Evolutionary conservation across 1,140 invertebrate genomes (phyloP), one percentile per base, ranked within the genome.

Genomic region (Pogonognathellus flavescens): DNA sequence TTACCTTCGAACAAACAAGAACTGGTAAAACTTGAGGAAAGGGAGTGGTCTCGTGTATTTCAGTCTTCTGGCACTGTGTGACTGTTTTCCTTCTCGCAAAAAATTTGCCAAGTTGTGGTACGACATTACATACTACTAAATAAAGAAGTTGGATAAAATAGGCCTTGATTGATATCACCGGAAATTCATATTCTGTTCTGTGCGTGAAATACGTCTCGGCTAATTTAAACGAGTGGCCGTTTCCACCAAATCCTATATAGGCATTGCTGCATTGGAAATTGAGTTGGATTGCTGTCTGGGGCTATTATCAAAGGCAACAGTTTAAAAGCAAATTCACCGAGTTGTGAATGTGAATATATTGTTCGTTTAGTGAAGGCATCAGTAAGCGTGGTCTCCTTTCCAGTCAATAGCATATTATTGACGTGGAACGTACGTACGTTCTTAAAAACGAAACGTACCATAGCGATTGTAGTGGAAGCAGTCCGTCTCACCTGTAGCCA

Each of bases 211-310:
- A 7, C 41, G 14, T 76, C 41, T 18, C n/a, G 5, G 49, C 70
- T 76, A 76, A 76, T 76, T 76, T 50, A 25, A 76, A 76, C 70
- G 31, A 76, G 70, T 49, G 70, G 41, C 53, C n/a, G 53, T 76
- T 41, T 18, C 7, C 25, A 41, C 66, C 5, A 25, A 72, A 41
- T 72, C 25, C n/a, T n/a, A n/a, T n/a, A n/a, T n/a, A n/a, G n/a
- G n/a, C n/a, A n/a, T n/a, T n/a, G n/a, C n/a, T n/a, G n/a, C n/a
- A n/a, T n/a, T n/a, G n/a, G n/a, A n/a, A n/a, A n/a, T n/a, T n/a
- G n/a, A n/a, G n/a, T 14, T 57, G 11, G 11, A 2, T 57, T n/a
- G 53, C n/a, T n/a, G 53, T 13, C 2, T n/a, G 53, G 53, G n/a
- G 2, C n/a, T 13, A 57, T 14, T 57, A 57, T n/a, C n/a, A 57